Evolutionary conservation across 2,113 vertebrate species (phyloP).

Genomic region (Triplophysa rosa): DNA sequence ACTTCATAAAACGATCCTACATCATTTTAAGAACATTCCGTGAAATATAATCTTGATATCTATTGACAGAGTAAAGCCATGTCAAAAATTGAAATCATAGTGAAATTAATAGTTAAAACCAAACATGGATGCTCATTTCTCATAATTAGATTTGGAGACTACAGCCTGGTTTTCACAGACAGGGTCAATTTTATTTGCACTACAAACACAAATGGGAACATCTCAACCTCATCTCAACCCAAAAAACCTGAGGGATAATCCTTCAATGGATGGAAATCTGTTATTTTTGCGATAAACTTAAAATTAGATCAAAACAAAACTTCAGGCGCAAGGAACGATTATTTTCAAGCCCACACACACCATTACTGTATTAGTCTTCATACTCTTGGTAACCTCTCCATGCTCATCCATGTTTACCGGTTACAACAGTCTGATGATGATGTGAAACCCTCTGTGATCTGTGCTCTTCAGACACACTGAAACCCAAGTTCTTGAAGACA

Average conservation of each 20-base stretch:
- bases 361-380: slow-evolving; percentile 54
- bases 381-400: slow-evolving; percentile 66
- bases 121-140: no score
- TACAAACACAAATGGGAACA: background rate
- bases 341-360: slow-evolving; percentile 58
- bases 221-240: background rate
- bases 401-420: slow-evolving; percentile 79
- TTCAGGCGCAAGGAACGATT: background rate
- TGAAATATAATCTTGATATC: no score
- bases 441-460: slow-evolving; percentile 75
- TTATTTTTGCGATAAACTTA: no score
- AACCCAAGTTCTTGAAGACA: slow-evolving; percentile 80
- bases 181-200: background rate
- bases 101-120: no score
- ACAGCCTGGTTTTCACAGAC: no score
- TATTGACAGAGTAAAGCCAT: no score
- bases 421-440: slow-evolving; percentile 78
- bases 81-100: no score
- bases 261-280: background rate
- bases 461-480: slow-evolving; percentile 74
- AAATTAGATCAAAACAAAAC: background rate
- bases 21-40: no score
- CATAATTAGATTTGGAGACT: no score
- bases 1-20: no score
- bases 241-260: background rate